Evolutionary conservation across 2,888 invertebrate species (phyloP).

Genomic region (Halictus ligatus): DNA sequence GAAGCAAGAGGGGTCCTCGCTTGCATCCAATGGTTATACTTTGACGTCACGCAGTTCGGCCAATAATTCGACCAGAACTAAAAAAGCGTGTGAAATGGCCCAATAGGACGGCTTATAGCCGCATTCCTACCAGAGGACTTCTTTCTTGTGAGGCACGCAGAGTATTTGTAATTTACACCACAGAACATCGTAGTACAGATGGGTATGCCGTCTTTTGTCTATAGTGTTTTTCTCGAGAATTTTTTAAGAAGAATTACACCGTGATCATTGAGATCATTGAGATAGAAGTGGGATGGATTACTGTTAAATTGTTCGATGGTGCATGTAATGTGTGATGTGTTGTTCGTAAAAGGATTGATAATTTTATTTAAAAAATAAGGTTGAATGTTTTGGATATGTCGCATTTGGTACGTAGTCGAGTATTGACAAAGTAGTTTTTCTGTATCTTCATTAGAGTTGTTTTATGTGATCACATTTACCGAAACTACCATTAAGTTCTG

Average conservation of each 20-base stretch:
- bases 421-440: not conserved
- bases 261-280: too few species aligned
- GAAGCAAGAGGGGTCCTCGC: too few species aligned
- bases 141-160: too few species aligned
- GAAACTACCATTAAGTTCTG: slow-evolving; percentile 9
- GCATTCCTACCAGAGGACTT: too few species aligned
- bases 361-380: slow-evolving; percentile 61
- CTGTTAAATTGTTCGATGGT: slow-evolving; percentile 27
- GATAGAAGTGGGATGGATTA: not conserved
- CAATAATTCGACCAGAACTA: too few species aligned
- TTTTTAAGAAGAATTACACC: too few species aligned
- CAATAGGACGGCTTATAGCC: too few species aligned
- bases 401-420: slow-evolving; percentile 72
- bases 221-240: not conserved
- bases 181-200: not conserved
- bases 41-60: too few species aligned
- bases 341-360: slow-evolving; percentile 47
- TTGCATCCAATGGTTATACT: too few species aligned
- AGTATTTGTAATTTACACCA: not conserved
- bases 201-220: not conserved
- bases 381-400: slow-evolving; percentile 77
- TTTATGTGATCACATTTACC: not conserved
- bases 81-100: too few species aligned
- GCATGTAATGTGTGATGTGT: slow-evolving; percentile 30
- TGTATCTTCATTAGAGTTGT: not conserved